Evolutionary conservation across 2,888 invertebrate genomes (phyloP), one percentile per base, ranked within the genome.

Genomic region (Bruchidius siliquastri): DNA sequence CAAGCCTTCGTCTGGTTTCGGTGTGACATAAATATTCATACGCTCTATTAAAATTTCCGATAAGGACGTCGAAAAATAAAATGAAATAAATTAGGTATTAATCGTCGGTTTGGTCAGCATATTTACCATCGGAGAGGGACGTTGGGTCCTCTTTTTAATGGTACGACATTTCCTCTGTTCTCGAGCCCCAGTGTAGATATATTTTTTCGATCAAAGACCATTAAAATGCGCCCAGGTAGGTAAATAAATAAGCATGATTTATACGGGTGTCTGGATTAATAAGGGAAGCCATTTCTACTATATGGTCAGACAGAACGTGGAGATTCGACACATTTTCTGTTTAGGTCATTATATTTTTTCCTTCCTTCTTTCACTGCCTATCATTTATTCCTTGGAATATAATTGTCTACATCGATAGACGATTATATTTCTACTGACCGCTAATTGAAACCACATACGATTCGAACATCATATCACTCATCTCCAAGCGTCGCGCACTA

Each of bases 241-340:
- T 81, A 78, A 80, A 80, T 80, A 81, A 80, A 79, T 81, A 81
- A 79, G 76, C 30, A 22, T 71, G 68, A 73, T 73, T 73, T 73
- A 71, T 71, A 71, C 77, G 72, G 74, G 74, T 76, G 74, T 77
- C 73, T 76, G 13, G 3, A 49, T 49, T 1, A 49, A 49, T 49
- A 49, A 49, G 49, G 49, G 49, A 13, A 3, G 49, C 18, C 18
- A 49, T 49, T 49, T 49, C 13, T 49, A 49, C 49, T 49, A 49
- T 18, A 49, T 49, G 18, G 49, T 49, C 49, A 49, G 49, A 49
- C 49, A 49, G 18, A 49, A 49, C 49, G 49, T 49, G 18, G 1
- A 1, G 49, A 49, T 49, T 49, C 49, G 18, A 49, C 49, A 49
- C 18, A 1, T 49, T 49, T 49, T 49, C 6, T 49, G 10, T 49